Conservation (phyloP, 2,888 invertebrate species). For the Apeira syringaria region DNA sequence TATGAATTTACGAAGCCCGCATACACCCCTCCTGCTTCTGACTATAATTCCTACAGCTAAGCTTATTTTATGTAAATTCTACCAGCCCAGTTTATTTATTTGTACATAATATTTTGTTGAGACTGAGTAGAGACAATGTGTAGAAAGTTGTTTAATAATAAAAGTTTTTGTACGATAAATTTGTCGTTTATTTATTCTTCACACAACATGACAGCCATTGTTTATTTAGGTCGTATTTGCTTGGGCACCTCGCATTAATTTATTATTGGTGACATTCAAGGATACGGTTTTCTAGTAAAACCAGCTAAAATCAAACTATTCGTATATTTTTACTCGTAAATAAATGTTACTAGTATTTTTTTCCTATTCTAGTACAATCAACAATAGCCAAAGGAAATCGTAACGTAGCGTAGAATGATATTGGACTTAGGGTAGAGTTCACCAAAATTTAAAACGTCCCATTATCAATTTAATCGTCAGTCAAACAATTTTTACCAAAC, state of each 20-base stretch:
- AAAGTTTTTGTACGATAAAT: slow-evolving; percentile 2
- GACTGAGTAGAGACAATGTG: slow-evolving; percentile 27
- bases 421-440: too few relatives aligned
- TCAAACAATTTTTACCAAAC: too few relatives aligned
- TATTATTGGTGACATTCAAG: neutral
- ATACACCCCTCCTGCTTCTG: slow-evolving; percentile 30
- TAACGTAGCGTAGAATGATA: too few relatives aligned
- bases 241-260: neutral
- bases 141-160: slow-evolving; percentile 13
- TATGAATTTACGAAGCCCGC: slow-evolving; percentile 32
- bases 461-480: too few relatives aligned
- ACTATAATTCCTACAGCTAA: slow-evolving; percentile 48
- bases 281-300: too few relatives aligned
- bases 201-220: neutral
- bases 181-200: slow-evolving; percentile 2
- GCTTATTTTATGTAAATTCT: slow-evolving; percentile 17
- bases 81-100: slow-evolving; percentile 42
- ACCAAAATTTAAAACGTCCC: too few relatives aligned
- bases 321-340: too few relatives aligned
- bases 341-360: too few relatives aligned
- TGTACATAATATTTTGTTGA: slow-evolving; percentile 27
- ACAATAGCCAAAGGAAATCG: too few relatives aligned
- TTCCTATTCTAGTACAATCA: too few relatives aligned
- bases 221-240: neutral
- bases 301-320: too few relatives aligned